Evolutionary conservation across 35 echinoderm and acorn worm species (phyloP), one percentile per base, ranked within the genome.

Genomic region (Acanthaster planci): DNA sequence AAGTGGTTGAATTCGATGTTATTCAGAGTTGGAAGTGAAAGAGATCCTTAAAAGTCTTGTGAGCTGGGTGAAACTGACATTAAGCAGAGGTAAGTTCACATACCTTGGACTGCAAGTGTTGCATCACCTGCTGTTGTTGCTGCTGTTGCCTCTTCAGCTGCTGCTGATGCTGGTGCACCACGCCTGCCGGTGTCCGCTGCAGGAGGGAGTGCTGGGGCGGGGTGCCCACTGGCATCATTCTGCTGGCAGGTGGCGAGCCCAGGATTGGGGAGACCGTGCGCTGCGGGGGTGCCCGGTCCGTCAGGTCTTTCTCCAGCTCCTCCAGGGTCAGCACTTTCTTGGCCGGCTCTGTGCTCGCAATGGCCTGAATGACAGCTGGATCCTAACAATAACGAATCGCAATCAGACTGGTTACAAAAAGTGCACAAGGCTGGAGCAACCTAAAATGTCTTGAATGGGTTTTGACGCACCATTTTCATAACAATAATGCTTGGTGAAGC

Each of bases 171-270:
- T 79, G 47, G 77, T 40, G 38, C 77, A 44, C 29, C 8, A 79
- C 39, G 23, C 54, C 52, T 9, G 81, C 52, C 37, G 81, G 29
- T 36, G 81, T 57, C 38, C 44, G 56, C 27, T 83, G 81, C 51
- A 83, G 37, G 37, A 83, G 59, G 10, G 53, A 57, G 37, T 83
- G 81, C 85, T 89, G 78, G 8, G 96, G 96, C 5, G 96, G 96
- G n/a, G 96, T 99, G 37, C 96, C 96, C 52, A 99, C 91, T 8
- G 96, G 96, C 81, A 89, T 60, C 32, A 60, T 72, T 55, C 38
- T 39, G 22, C 59, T 67, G 31, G 50, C 38, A 19, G 88, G 87
- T 16, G 88, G 87, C 9, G 87, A 90, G 18, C 87, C 87, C 68
- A 90, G 78, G 6, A 86, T 76, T 2, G 92, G 92, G 0, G 92